Conservation (phyloP, 2,113 vertebrate genomes). For the Poecile atricapillus region DNA sequence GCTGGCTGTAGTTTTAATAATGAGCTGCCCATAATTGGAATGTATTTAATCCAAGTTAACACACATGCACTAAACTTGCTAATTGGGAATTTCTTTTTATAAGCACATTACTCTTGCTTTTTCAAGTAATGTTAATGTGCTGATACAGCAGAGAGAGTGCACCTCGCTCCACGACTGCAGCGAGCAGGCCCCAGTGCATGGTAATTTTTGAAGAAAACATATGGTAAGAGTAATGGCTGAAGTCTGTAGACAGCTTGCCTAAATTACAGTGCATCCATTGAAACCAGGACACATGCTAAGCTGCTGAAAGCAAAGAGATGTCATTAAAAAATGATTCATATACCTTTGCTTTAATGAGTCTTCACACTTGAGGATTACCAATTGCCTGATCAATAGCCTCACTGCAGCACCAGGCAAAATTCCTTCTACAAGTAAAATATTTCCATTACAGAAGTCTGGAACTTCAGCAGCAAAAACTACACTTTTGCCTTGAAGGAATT, state of each 20-base stretch:
- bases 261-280: slow-evolving; percentile 66
- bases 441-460: slow-evolving; percentile 10
- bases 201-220: slow-evolving; percentile 71
- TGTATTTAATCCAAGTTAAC: slow-evolving; percentile 61
- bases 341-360: slow-evolving; percentile 73
- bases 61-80: slow-evolving; percentile 53
- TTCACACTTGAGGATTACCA: slow-evolving; percentile 73
- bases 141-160: slow-evolving; percentile 44
- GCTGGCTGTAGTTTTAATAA: slow-evolving; percentile 67
- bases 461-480: neutral
- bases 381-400: slow-evolving; percentile 70
- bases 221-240: slow-evolving; percentile 72
- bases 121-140: slow-evolving; percentile 18
- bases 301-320: slow-evolving; percentile 74
- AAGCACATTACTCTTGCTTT: slow-evolving; percentile 58
- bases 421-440: neutral
- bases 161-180: slow-evolving; percentile 26
- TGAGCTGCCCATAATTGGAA: slow-evolving; percentile 60
- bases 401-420: neutral
- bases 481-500: slow-evolving; percentile 36
- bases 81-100: slow-evolving; percentile 66
- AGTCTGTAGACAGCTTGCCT: slow-evolving; percentile 65
- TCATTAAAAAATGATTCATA: slow-evolving; percentile 80
- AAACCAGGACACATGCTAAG: slow-evolving; percentile 75
- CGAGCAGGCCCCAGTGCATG: slow-evolving; percentile 60